A percentile compares a stretch with the other conserved stretches of the same genome.
phyloP scores from a whole-genome alignment of 2,113 vertebrate species.

The Theristicus caerulescens region DNA sequence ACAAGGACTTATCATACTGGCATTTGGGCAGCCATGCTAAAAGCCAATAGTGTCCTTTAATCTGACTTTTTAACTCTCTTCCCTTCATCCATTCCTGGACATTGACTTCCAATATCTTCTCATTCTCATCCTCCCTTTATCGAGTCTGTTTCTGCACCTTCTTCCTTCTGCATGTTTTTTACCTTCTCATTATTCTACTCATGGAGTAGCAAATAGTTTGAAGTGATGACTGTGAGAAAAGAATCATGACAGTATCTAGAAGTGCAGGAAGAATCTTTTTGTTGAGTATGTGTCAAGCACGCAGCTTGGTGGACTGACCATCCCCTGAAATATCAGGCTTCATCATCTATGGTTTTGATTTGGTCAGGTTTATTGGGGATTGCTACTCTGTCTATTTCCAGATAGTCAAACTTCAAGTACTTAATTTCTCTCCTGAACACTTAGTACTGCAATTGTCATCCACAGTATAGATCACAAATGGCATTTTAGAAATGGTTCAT shows the following conservation, averaged over 20 bases:
- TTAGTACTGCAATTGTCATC: background rate
- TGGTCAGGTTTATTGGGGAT: background rate
- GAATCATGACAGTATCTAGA: background rate
- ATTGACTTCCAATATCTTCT: background rate
- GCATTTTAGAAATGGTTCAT: background rate
- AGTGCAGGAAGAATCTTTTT: background rate
- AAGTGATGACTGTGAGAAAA: background rate
- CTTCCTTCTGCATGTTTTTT: background rate
- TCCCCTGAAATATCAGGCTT: background rate
- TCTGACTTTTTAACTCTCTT: background rate
- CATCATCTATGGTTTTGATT: background rate
- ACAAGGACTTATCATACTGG: background rate
- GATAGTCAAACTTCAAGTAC: background rate
- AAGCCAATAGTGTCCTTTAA: background rate
- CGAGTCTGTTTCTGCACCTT: background rate
- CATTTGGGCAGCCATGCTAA: background rate
- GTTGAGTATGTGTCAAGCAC: background rate
- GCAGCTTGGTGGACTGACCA: fast-evolving
- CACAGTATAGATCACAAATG: background rate
- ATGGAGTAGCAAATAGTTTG: background rate
- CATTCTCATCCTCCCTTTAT: background rate
- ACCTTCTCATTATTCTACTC: background rate
- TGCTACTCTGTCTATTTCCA: background rate
- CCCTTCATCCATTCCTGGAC: background rate
- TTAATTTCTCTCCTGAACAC: background rate